These are phyloP conservation scores for Syrista parreyssii DNA, from an alignment of 2,888 invertebrate genomes.

Conservation along the genomic window DNA sequence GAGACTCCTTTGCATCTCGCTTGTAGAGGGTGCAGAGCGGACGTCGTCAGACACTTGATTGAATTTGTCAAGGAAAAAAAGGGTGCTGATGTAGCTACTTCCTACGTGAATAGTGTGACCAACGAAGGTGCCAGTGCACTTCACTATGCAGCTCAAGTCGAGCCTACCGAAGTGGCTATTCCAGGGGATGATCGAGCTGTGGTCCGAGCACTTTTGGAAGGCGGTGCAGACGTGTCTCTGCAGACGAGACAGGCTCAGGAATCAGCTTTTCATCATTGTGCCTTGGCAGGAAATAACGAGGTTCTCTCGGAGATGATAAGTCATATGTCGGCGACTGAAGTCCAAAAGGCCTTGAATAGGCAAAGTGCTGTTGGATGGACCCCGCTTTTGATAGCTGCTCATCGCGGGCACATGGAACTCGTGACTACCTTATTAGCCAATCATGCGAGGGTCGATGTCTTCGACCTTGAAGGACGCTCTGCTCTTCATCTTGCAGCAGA, in stretches of 20 bases:
- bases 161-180: constrained; percentile 80
- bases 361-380: constrained; percentile 98
- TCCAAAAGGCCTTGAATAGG: constrained; percentile 94
- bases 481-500: constrained; percentile 96
- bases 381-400: constrained; percentile 94
- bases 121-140: constrained; percentile 94
- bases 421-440: constrained; percentile 90
- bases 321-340: constrained; percentile 87
- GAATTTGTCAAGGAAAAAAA: constrained; percentile 82
- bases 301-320: constrained; percentile 94
- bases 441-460: constrained; percentile 98
- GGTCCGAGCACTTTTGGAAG: constrained; percentile 88
- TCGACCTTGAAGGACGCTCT: constrained; percentile 95
- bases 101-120: constrained; percentile 88
- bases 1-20: constrained; percentile 97
- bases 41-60: constrained; percentile 88
- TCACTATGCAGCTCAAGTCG: constrained; percentile 93
- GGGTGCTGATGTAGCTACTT: constrained; percentile 82
- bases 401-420: constrained; percentile 94
- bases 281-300: constrained; percentile 95
- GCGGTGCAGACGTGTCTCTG: constrained; percentile 89
- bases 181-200: constrained; percentile 87
- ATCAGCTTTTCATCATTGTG: constrained; percentile 96
- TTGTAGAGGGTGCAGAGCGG: constrained; percentile 85
- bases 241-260: constrained; percentile 89